Conservation (phyloP, 2,888 invertebrate genomes). For the Homarus gammarus region DNA sequence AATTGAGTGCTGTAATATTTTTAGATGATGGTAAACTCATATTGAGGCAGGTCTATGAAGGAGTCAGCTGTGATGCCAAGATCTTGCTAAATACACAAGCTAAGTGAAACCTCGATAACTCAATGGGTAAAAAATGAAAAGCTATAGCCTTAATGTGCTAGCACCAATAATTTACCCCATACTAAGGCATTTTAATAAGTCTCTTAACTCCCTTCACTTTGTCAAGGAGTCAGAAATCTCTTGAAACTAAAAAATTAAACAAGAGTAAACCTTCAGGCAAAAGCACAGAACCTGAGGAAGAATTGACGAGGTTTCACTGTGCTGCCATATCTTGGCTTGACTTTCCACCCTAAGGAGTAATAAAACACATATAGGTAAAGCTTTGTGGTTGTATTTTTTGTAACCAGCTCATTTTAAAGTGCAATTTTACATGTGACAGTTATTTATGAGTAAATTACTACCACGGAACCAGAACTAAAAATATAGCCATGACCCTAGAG, state of each 20-base stretch:
- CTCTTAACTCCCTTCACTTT: neutral
- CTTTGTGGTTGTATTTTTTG: conserved; percentile 74
- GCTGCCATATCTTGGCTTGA: conserved; percentile 51
- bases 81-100: neutral
- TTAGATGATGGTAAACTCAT: too few species aligned
- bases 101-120: conserved; percentile 56
- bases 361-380: conserved; percentile 72
- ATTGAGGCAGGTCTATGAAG: too few species aligned
- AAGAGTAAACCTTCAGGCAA: conserved; percentile 9
- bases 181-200: neutral
- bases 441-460: conserved; percentile 64
- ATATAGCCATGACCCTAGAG: conserved; percentile 75
- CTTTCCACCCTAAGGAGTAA: conserved; percentile 48
- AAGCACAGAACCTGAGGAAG: conserved; percentile 54
- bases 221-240: neutral
- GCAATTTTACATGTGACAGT: conserved; percentile 71
- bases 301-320: conserved; percentile 72
- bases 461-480: conserved; percentile 75
- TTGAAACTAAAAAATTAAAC: neutral
- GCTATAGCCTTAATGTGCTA: neutral
- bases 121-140: neutral
- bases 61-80: too few species aligned
- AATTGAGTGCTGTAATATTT: too few species aligned
- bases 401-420: conserved; percentile 69
- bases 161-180: neutral